Evolutionary conservation across 2,113 vertebrate species (phyloP), one percentile per base, ranked within the genome.

Genomic region (Equus quagga): DNA sequence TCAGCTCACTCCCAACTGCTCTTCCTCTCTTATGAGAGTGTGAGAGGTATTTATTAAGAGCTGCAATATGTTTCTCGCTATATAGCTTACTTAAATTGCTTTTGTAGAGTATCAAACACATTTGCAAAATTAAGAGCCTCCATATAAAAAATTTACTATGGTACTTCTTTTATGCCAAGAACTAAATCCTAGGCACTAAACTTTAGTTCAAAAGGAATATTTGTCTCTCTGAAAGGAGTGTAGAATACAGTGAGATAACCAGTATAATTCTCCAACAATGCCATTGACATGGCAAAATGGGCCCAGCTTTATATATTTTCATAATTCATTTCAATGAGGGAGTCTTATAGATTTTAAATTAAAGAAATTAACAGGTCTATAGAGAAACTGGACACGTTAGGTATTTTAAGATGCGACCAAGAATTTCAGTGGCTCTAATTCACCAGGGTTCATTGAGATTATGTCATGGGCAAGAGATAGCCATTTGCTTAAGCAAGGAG

Each of bases 31-130:
- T 28, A 13, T 14, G 26, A 44, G 64, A 46, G 14, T 14, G 72
- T 93, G 80, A 91, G 81, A 97, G 69, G 78, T 60, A 73, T 87
- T 85, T 91, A 93, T 96, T 96, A 97, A 97, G 93, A 89, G 79
- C 44, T 0, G 17, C 91, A 97, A 93, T 96, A 92, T 97, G 58
- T 89, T 97, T 95, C 81, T 88, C 51, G 94, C 62, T 91, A 64
- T n/a, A 80, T 6, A 87, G 89, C 78, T 93, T 94, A 95, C 54
- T 97, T 92, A 73, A 97, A 94, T 88, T 86, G 88, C 33, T 97
- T 96, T 88, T 79, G 56, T 81, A 91, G n/a, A 95, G 31, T 65
- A 41, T 62, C 81, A 90, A 86, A 80, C 73, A 94, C 64, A 98
- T 84, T 93, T 92, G 67, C 51, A 80, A 97, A 97, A 97, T 94